Evolutionary conservation across 2,797 vertebrate species (phyloP).

Genomic region (Lerista edwardsae): DNA sequence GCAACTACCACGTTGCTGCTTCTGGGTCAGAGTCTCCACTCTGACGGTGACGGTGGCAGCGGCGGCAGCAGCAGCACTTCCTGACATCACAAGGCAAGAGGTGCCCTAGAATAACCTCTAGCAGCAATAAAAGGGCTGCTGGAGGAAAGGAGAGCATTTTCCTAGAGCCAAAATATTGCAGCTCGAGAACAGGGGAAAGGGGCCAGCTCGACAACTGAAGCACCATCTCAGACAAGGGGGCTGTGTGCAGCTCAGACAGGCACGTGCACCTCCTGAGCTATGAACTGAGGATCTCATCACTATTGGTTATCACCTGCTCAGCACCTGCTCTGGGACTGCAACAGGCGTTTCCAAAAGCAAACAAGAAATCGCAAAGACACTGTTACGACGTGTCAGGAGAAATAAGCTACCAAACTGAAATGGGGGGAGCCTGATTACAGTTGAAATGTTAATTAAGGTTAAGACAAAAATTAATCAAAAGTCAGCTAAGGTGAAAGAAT

Average conservation of each 20-base stretch:
- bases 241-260: not conserved
- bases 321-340: too few species aligned
- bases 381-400: too few species aligned
- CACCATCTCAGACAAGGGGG: not conserved
- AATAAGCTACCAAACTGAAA: too few species aligned
- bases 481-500: too few species aligned
- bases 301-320: not conserved
- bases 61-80: too few species aligned
- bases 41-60: too few species aligned
- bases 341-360: not conserved
- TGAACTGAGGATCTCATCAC: not conserved
- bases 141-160: not conserved
- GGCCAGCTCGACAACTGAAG: not conserved
- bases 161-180: not conserved
- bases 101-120: not conserved
- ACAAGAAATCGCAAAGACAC: not conserved
- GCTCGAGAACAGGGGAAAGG: not conserved
- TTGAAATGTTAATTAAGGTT: too few species aligned
- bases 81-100: not conserved
- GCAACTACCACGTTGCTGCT: too few species aligned
- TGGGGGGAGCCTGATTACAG: too few species aligned
- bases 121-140: not conserved
- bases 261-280: not conserved
- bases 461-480: too few species aligned
- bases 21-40: too few species aligned